phyloP scores from a whole-genome alignment of 92 coral and sea anemone species.

The Montipora capitata region DNA sequence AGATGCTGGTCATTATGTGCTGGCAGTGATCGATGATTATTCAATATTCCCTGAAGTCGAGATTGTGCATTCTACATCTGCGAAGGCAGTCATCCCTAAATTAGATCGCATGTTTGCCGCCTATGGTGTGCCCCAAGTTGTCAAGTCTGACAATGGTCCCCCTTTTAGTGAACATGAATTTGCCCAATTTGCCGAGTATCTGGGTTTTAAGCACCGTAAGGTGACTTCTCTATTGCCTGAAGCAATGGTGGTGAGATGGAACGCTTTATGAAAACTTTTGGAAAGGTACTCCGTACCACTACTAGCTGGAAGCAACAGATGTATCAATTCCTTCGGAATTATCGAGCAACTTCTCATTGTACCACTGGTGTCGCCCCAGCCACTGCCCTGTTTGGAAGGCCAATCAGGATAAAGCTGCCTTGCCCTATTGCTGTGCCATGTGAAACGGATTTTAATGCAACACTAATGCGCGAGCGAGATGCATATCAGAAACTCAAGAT shows the following conservation, averaged over 20 bases:
- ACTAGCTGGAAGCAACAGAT: background rate
- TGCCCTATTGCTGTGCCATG: too few species aligned
- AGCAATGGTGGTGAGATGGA: conserved; percentile 1
- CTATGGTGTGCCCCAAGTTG: conserved; percentile 20
- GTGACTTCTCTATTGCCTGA: conserved; percentile 4
- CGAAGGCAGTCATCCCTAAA: conserved; percentile 8
- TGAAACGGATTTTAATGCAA: too few species aligned
- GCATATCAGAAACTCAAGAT: too few species aligned
- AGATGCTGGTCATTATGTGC: background rate
- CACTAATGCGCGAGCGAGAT: too few species aligned
- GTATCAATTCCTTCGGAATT: too few species aligned
- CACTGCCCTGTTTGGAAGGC: too few species aligned
- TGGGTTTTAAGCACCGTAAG: conserved; percentile 11
- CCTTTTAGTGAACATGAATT: background rate
- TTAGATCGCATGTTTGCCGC: conserved; percentile 41
- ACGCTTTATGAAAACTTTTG: conserved; percentile 1
- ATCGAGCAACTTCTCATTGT: too few species aligned
- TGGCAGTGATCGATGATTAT: background rate
- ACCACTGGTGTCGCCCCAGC: too few species aligned
- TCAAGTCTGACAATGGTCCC: conserved; percentile 21
- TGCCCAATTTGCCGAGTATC: conserved; percentile 11
- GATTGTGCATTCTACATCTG: too few species aligned
- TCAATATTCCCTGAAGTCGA: too few species aligned
- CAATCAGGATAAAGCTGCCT: too few species aligned
- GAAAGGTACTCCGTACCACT: background rate